Percentiles rank a stretch among this genome's conserved stretches.
Conservation (phyloP, 1,140 invertebrate genomes). For the Tenebrio molitor region DNA sequence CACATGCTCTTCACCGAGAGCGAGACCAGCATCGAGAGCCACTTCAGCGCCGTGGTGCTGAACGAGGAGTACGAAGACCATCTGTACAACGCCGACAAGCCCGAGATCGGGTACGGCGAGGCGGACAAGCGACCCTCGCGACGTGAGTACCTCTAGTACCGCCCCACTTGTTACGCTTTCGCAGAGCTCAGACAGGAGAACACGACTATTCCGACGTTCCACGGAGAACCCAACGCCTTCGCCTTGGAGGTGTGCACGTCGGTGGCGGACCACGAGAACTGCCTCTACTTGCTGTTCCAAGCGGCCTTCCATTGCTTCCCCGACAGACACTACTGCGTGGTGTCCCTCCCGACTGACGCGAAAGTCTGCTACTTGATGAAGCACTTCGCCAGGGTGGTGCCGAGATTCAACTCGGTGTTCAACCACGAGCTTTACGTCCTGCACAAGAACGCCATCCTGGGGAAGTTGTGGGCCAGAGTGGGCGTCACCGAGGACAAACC, state of each 20-base stretch:
- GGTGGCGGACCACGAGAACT: conserved; percentile 72
- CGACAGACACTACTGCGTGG: conserved; percentile 75
- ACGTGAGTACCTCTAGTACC: no score
- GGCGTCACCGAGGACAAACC: not conserved
- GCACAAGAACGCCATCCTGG: conserved; percentile 70
- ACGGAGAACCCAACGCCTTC: conserved; percentile 72
- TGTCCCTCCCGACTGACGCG: conserved; percentile 76
- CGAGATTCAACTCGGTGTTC: conserved; percentile 69
- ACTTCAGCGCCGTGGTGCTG: conserved; percentile 12
- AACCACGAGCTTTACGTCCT: conserved; percentile 75
- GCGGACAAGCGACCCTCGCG: not conserved
- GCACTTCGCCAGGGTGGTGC: conserved; percentile 66
- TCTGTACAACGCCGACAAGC: conserved; percentile 7
- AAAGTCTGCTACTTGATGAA: conserved; percentile 47
- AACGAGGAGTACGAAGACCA: conserved; percentile 39
- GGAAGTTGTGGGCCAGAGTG: conserved; percentile 38
- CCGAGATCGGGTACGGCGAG: not conserved
- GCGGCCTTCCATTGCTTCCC: conserved; percentile 78
- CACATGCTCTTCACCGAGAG: not conserved
- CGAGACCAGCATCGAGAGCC: conserved; percentile 31
- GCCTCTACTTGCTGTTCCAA: conserved; percentile 69
- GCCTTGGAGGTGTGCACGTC: conserved; percentile 77
- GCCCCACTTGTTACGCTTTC: no score
- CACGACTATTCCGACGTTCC: conserved; percentile 45
- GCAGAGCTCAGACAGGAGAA: conserved; percentile 7